A percentile compares a stretch with the other conserved stretches of the same genome.
Evolutionary conservation across 2,113 vertebrate species (phyloP).

Genomic region (Regulus satrapa): DNA sequence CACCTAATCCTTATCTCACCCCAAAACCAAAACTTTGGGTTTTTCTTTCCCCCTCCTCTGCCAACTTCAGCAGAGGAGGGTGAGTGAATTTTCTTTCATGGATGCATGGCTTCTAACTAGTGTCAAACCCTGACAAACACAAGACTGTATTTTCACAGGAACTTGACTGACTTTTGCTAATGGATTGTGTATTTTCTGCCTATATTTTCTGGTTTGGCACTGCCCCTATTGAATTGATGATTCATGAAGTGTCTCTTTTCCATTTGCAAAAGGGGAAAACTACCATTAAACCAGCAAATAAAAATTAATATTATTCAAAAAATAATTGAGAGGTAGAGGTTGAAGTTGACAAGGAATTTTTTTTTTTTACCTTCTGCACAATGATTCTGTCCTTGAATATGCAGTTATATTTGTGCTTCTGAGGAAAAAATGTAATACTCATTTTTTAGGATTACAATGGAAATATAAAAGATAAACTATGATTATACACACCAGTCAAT

Average conservation of each 20-base stretch:
- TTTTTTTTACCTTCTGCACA: neutral
- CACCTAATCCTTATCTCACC: neutral
- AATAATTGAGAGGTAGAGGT: neutral
- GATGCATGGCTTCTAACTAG: neutral
- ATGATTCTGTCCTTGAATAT: neutral
- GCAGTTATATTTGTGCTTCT: neutral
- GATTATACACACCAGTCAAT: neutral
- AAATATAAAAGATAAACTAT: neutral
- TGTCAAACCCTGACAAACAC: neutral
- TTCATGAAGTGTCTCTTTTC: neutral
- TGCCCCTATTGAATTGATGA: neutral
- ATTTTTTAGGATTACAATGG: conserved; percentile 6
- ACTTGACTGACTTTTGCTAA: neutral
- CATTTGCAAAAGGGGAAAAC: neutral
- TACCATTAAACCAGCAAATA: conserved; percentile 1
- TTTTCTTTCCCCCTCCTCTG: neutral
- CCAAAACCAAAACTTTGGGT: neutral
- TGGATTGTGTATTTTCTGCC: neutral
- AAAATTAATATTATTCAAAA: conserved; percentile 2
- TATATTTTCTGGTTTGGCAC: neutral
- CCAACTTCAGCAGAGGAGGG: neutral
- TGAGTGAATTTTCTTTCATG: neutral
- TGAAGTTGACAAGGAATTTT: neutral
- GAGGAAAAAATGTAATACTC: neutral
- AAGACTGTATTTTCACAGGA: neutral